These are phyloP conservation scores for Callimorpha dominula DNA, from an alignment of 2,888 invertebrate genomes.

Conservation along the genomic window DNA sequence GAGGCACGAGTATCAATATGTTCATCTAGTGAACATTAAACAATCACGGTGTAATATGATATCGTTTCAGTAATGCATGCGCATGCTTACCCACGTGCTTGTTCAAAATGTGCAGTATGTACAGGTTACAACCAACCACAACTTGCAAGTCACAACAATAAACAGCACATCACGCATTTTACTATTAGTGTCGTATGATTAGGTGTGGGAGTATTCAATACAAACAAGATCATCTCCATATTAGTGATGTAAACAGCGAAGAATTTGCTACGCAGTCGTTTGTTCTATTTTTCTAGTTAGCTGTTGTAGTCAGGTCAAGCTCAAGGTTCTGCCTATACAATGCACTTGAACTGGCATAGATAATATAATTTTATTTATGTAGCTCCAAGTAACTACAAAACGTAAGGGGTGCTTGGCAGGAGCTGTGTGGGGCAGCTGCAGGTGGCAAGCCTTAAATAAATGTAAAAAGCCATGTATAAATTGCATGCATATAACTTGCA, in stretches of 20 bases:
- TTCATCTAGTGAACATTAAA: slow-evolving; percentile 42
- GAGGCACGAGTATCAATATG: slow-evolving; percentile 29
- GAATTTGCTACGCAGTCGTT: slow-evolving; percentile 62
- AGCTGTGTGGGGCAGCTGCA: no score
- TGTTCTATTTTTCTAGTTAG: slow-evolving; percentile 53
- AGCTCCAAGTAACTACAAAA: slow-evolving; percentile 20
- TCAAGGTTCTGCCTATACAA: slow-evolving; percentile 60
- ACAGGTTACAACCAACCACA: slow-evolving; percentile 31
- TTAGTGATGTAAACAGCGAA: slow-evolving; percentile 48
- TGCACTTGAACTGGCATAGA: slow-evolving; percentile 28
- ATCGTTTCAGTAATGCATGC: slow-evolving; percentile 54
- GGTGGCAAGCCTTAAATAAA: no score
- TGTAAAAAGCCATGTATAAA: no score
- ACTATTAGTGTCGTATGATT: slow-evolving; percentile 35
- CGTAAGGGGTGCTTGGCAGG: background rate
- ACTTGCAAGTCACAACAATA: slow-evolving; percentile 34
- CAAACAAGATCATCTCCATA: slow-evolving; percentile 42
- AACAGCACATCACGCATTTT: slow-evolving; percentile 28
- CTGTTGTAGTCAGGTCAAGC: slow-evolving; percentile 64
- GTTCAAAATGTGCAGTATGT: slow-evolving; percentile 21
- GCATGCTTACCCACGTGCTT: slow-evolving; percentile 62
- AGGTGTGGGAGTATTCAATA: slow-evolving; percentile 35
- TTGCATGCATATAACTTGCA: no score
- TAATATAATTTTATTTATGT: slow-evolving; percentile 12
- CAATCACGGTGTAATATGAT: slow-evolving; percentile 41